phyloP scores from a whole-genome alignment of 1,140 invertebrate species.

The Coenobita brevimanus region DNA sequence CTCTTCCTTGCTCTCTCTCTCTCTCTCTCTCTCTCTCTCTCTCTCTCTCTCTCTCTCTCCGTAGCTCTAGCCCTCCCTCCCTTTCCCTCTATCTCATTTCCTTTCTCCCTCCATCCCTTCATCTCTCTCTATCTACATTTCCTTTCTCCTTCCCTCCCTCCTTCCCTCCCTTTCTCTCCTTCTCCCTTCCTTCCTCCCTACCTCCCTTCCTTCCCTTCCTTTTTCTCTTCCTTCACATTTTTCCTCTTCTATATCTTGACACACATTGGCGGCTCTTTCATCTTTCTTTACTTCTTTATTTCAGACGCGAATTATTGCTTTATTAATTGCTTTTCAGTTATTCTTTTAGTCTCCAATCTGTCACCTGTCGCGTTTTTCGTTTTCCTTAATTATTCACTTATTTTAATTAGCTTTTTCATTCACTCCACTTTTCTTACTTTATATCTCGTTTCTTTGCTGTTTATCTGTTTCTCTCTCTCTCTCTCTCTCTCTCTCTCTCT shows the following conservation, averaged over 20 bases:
- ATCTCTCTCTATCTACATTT: no score
- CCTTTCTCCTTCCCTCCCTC: background rate
- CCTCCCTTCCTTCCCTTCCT: background rate
- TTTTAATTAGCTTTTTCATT: no score
- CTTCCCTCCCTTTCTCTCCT: background rate
- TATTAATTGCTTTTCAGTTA: no score
- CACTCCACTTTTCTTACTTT: background rate
- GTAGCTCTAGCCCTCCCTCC: background rate
- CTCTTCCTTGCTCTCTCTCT: background rate
- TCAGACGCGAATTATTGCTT: no score
- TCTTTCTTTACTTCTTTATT: no score
- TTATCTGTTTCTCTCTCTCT: background rate
- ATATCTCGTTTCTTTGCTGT: background rate
- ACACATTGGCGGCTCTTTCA: no score
- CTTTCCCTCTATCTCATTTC: background rate
- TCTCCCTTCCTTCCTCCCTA: background rate
- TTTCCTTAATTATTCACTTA: no score
- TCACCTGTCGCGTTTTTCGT: no score
- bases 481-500: background rate
- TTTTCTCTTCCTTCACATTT: background rate
- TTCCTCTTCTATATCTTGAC: no score
- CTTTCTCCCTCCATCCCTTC: background rate
- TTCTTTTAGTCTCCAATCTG: no score
- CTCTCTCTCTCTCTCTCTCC: background rate
- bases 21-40: background rate